phyloP scores from a whole-genome alignment of 2,888 invertebrate species.

The Eupithecia inturbata region DNA sequence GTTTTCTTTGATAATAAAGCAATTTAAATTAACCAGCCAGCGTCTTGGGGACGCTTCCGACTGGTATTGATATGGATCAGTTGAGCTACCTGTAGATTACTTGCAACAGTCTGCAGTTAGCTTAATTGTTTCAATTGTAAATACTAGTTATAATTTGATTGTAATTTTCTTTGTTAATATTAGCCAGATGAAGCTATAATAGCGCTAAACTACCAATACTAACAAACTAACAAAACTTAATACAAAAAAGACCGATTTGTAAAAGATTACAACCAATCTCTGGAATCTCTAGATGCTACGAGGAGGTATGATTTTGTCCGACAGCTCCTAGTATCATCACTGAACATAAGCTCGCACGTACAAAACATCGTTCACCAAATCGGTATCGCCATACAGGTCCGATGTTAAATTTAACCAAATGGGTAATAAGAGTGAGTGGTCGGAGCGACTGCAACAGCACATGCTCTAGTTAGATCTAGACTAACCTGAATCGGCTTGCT shows the following conservation, averaged over 20 bases:
- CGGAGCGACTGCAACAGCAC: conserved; percentile 65
- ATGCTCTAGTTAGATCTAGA: conserved; percentile 70
- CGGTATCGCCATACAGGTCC: conserved; percentile 52
- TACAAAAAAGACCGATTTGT: neutral
- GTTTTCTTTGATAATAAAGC: neutral
- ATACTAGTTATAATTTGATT: too few relatives aligned
- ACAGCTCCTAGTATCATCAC: conserved; percentile 1
- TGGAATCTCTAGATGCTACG: neutral
- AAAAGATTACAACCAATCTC: neutral
- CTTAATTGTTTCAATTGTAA: too few relatives aligned
- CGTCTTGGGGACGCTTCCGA: too few relatives aligned
- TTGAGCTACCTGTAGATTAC: too few relatives aligned
- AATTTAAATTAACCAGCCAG: neutral
- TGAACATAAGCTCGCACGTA: conserved; percentile 1
- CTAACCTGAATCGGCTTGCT: conserved; percentile 56
- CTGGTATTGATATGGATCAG: too few relatives aligned
- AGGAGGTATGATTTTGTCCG: neutral
- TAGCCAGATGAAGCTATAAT: neutral
- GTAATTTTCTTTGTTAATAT: neutral
- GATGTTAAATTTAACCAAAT: conserved; percentile 74
- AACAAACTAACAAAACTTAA: neutral
- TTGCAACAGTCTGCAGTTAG: too few relatives aligned
- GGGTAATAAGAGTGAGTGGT: conserved; percentile 67
- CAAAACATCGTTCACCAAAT: conserved; percentile 32
- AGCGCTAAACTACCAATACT: neutral